phyloP scores from a whole-genome alignment of 1,140 invertebrate species.

The Saccostrea echinata region DNA sequence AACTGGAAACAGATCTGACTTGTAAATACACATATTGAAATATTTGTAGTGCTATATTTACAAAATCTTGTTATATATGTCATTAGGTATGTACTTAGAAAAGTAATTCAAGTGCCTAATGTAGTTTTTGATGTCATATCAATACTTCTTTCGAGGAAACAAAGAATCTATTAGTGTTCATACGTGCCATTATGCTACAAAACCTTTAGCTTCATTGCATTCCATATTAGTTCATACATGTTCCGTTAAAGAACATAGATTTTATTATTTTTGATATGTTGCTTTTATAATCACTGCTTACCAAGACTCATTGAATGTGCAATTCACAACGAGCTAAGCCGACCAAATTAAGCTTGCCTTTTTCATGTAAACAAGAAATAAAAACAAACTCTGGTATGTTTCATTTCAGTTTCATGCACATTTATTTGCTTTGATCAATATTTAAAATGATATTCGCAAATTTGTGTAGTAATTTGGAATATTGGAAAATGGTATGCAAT shows the following conservation, averaged over 20 bases:
- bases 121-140: not conserved
- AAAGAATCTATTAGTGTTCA: not conserved
- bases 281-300: not conserved
- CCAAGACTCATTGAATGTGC: conserved; percentile 4
- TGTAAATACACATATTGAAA: conserved; percentile 26
- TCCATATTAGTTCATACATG: not conserved
- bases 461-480: not conserved
- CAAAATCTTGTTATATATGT: not conserved
- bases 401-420: not conserved
- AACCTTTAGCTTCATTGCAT: not conserved
- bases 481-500: not conserved
- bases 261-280: not conserved
- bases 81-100: conserved; percentile 12
- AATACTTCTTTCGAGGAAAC: not conserved
- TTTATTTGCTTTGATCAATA: not conserved
- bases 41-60: conserved; percentile 27
- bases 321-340: conserved; percentile 15
- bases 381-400: not conserved
- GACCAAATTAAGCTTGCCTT: conserved; percentile 31
- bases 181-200: not conserved
- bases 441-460: not conserved
- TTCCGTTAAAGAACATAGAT: not conserved
- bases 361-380: not conserved
- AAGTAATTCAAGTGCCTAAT: not conserved
- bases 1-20: conserved; percentile 40